Evolutionary conservation across 2,888 invertebrate species (phyloP).

Genomic region (Lasioglossum calceatum): DNA sequence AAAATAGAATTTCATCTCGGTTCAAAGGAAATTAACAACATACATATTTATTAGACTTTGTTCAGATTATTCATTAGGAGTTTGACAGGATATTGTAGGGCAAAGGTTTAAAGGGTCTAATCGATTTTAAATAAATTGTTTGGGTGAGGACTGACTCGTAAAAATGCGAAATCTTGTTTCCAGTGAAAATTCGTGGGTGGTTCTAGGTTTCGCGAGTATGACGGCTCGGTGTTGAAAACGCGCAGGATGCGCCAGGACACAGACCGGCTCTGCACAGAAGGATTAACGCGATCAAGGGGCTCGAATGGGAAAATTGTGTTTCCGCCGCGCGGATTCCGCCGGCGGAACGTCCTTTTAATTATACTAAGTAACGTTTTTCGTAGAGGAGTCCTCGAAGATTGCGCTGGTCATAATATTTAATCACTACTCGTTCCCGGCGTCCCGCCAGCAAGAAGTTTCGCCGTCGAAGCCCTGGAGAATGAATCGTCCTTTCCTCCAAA

Average conservation of each 20-base stretch:
- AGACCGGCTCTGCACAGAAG: not conserved
- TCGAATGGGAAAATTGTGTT: slow-evolving; percentile 31
- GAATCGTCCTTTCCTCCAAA: slow-evolving; percentile 66
- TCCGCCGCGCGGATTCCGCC: slow-evolving; percentile 46
- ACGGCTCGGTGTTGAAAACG: not conserved
- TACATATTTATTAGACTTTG: too few relatives aligned
- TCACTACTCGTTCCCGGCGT: slow-evolving; percentile 81
- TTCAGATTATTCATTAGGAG: too few relatives aligned
- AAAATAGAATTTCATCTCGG: too few relatives aligned
- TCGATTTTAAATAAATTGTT: not conserved
- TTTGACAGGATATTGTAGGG: too few relatives aligned
- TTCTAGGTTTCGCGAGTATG: not conserved
- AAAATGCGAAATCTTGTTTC: too few relatives aligned
- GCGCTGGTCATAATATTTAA: slow-evolving; percentile 84
- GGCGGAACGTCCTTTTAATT: slow-evolving; percentile 80
- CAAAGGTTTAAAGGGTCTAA: not conserved
- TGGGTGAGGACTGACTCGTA: not conserved
- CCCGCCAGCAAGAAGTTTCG: slow-evolving; percentile 68
- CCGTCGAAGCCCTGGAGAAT: slow-evolving; percentile 67
- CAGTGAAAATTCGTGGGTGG: not conserved
- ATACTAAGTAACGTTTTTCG: slow-evolving; percentile 82
- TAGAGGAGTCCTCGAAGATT: slow-evolving; percentile 74
- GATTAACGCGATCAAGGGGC: slow-evolving; percentile 26
- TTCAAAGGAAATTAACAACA: too few relatives aligned
- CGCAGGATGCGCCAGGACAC: not conserved